Base-by-base conservation (phyloP, 2,888 invertebrate species). In the Nysson spinosus region DNA sequence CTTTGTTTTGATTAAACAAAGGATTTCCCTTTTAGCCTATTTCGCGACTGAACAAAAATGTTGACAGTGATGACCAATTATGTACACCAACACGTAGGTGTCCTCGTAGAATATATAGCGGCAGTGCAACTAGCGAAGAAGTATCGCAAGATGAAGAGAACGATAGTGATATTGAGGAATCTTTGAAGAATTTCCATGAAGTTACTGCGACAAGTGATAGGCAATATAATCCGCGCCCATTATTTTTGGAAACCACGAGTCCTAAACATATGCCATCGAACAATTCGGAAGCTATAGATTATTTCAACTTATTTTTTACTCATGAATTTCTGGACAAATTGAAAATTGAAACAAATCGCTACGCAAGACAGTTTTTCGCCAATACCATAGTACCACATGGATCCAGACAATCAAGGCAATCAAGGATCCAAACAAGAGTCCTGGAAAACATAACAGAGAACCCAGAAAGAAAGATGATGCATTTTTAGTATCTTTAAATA, bases 211-310 rank as follows among this genome's bases (percentile, higher is more conserved):
- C 5, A 26, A 50, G 28, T 28, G 50, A 40, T 50, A 50, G 19
- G 37, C 42, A 44, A 54, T 44, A 54, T 44, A 54, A 54, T 28
- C 54, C 54, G 39, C 54, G 44, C 44, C 54, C 54, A 26, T 44
- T 44, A 54, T 54, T 54, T 54, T 54, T 20, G 54, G 54, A 54
- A 54, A 43, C 35, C n/a, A 6, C 22, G 28, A 44, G 54, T 39
- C 54, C 44, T 30, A 54, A 54, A 54, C 54, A 54, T 54, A n/a
- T 54, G 54, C 44, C 44, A 54, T 37, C 20, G 6, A 54, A 46
- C 24, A 54, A 40, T 28, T 44, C 44, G 2, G 24, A 24, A 44
- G 44, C 54, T 35, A 44, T 54, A 35, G 24, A 26, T n/a, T 44
- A 54, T 44, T 54, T 54, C 44, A 26, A 54, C 37, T 54, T 54